Evolutionary conservation across 2,888 invertebrate species (phyloP).

Genomic region (Panzeria rudis): DNA sequence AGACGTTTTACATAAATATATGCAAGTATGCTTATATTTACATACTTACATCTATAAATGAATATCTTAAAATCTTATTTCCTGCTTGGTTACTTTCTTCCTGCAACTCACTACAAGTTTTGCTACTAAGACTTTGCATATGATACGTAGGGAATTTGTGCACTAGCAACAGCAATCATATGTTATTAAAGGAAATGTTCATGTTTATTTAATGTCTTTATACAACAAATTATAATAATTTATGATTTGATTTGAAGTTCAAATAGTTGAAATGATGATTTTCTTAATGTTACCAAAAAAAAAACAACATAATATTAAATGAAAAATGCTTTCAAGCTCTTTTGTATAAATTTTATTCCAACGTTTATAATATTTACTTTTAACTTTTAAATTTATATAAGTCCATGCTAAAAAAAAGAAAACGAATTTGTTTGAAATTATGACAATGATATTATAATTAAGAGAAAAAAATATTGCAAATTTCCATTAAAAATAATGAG

Average conservation of each 20-base stretch:
- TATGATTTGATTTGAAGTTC: constrained; percentile 39
- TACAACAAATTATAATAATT: constrained; percentile 55
- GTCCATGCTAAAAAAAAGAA: constrained; percentile 11
- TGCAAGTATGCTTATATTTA: not conserved
- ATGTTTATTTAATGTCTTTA: constrained; percentile 58
- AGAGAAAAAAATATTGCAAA: constrained; percentile 53
- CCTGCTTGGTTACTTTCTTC: constrained; percentile 56
- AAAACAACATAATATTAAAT: not conserved
- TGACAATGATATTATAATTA: constrained; percentile 67
- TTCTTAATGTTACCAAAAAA: not conserved
- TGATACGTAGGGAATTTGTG: not conserved
- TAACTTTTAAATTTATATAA: too few relatives aligned
- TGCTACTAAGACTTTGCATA: constrained; percentile 3
- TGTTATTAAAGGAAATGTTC: constrained; percentile 39
- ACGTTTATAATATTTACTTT: not conserved
- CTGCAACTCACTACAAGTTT: constrained; percentile 4
- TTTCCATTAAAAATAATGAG: constrained; percentile 69
- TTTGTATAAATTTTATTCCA: not conserved
- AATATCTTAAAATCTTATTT: constrained; percentile 53
- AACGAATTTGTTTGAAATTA: constrained; percentile 56
- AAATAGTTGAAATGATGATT: not conserved
- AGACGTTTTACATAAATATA: not conserved
- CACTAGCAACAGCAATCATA: constrained; percentile 9
- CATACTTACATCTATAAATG: not conserved
- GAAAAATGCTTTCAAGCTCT: not conserved